Evolutionary conservation across 2,113 vertebrate genomes (phyloP).

Genomic region (Cyanoliseus patagonus): DNA sequence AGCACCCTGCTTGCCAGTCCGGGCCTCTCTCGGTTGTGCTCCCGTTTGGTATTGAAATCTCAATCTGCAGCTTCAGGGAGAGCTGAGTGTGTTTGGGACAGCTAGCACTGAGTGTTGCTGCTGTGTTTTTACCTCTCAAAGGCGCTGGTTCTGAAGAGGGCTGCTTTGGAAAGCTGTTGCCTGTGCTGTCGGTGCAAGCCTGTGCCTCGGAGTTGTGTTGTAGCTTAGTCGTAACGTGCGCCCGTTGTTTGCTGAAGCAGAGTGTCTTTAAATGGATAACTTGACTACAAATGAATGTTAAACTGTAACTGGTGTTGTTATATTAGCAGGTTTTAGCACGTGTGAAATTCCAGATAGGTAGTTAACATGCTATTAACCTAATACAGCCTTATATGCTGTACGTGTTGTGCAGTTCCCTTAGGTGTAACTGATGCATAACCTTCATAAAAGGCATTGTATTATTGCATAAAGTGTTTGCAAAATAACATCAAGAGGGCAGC

Average conservation of each 20-base stretch:
- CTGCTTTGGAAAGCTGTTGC: background rate
- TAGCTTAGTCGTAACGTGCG: background rate
- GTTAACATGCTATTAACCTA: background rate
- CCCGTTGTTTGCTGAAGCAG: background rate
- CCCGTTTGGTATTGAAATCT: background rate
- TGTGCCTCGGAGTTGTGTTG: background rate
- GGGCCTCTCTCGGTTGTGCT: background rate
- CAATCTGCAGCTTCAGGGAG: background rate
- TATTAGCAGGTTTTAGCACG: background rate
- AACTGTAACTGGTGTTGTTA: background rate
- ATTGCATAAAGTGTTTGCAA: background rate
- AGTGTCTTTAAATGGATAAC: background rate
- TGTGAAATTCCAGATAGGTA: background rate
- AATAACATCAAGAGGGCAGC: background rate
- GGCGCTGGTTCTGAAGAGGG: accelerated
- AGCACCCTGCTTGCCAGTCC: background rate
- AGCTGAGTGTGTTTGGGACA: accelerated
- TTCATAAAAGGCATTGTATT: background rate
- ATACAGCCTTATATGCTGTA: background rate
- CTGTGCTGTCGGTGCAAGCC: background rate
- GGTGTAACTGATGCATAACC: background rate
- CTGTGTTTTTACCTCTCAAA: background rate
- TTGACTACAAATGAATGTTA: background rate
- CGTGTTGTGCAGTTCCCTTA: background rate
- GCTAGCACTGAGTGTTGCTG: accelerated